Base-by-base conservation (phyloP, 2,797 vertebrate species). In the Premnoplex brunnescens region DNA sequence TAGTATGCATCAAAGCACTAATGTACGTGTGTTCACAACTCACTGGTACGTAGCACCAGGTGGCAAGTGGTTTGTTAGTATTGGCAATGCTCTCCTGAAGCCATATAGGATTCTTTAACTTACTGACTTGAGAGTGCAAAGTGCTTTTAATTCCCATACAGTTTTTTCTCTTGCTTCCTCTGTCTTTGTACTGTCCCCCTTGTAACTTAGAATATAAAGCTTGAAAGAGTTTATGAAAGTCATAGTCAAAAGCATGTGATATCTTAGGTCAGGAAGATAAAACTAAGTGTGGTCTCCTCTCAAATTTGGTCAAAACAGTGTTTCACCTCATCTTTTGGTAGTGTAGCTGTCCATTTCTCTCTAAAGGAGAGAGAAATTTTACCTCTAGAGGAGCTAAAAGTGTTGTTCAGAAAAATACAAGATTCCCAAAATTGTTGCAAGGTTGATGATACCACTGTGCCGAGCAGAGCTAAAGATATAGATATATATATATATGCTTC, bases 191-290 rank as follows among this genome's bases (percentile, higher is more conserved):
- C 74, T 80, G 32, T 37, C 44, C n/a, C n/a, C 39, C 5, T 76
- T 73, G 26, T 36, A 71, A 34, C 44, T 71, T 69, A 55, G 49
- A 88, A n/a, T 32, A 26, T 66, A 75, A 86, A 84, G 39, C 76
- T 90, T 92, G 7, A 32, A 81, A 88, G 32, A 44, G 8, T 85
- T 92, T 72, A 20, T 76, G 32, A 39, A 93, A 78, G 51, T 75
- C 2, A 0, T 1, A 0, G 49, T 81, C 0, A 0, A 85, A 87
- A 88, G n/a, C 3, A 9, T 18, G 3, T 44, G 5, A 52, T 88
- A 12, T 39, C 16, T 10, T 93, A 41, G 34, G 23, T 85, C 56
- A 83, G 27, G 16, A 58, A 73, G 73, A 72, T 58, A 79, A 81
- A 94, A 44, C 19, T 51, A 51, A 73, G 16, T 67, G 28, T 36